These are phyloP conservation scores for Rallus limicola DNA, from an alignment of 2,113 vertebrate species.

Conservation along the genomic window DNA sequence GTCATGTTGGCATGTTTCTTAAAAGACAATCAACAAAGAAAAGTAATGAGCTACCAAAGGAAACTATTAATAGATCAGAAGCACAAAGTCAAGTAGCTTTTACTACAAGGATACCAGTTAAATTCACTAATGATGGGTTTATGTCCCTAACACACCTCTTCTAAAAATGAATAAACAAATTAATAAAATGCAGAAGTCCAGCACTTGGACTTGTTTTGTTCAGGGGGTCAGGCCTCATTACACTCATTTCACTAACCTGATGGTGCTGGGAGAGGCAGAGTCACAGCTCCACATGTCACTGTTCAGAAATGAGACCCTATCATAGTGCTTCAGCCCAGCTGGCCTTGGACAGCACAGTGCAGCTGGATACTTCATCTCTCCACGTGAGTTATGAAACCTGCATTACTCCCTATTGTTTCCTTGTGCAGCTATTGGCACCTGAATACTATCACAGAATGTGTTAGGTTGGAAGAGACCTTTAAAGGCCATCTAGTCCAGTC, in stretches of 20 bases:
- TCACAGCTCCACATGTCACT: not conserved
- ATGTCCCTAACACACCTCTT: not conserved
- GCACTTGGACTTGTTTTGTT: not conserved
- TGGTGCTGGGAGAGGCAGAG: not conserved
- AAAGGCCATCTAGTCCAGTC: too few species aligned
- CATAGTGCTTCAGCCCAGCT: not conserved
- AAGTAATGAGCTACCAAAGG: not conserved
- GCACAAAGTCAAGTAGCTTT: not conserved
- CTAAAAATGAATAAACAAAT: too few species aligned
- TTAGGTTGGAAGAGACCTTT: too few species aligned
- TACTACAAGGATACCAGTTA: not conserved
- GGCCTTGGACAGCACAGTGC: not conserved
- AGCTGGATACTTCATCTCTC: not conserved
- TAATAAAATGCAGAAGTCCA: not conserved
- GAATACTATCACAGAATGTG: too few species aligned
- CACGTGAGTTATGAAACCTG: not conserved
- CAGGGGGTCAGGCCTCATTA: not conserved
- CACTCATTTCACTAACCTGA: constrained; percentile 28
- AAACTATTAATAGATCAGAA: not conserved
- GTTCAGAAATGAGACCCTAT: not conserved
- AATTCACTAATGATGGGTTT: not conserved
- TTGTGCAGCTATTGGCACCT: too few species aligned
- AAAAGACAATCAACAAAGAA: not conserved
- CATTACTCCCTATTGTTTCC: not conserved
- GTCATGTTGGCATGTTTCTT: not conserved